Base-by-base conservation (phyloP, 1,140 invertebrate species). In the Drosophila murphyi region DNA sequence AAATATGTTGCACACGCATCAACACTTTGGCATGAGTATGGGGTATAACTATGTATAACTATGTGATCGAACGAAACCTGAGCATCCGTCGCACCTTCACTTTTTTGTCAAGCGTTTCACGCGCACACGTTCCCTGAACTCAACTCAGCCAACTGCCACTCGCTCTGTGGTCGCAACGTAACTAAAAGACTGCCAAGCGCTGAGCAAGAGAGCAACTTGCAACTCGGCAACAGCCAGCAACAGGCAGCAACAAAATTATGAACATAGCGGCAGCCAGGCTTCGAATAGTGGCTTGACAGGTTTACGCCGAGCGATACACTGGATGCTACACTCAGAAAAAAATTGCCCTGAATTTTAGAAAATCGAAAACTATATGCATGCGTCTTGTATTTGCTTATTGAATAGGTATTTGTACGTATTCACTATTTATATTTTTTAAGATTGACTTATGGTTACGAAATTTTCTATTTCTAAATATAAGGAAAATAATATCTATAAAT, bases 111-210 rank as follows among this genome's bases (percentile, higher is more conserved):
- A 69, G 41, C 41, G 45, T 71, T 71, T 63, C n/a, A 63, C 67
- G 45, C 67, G 68, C 45, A 62, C 59, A 54, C 72, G 72, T 75
- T 64, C 55, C 39, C 45, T 20, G 20, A 67, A 54, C 51, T 54
- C 3, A 70, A 55, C 34, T 71, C 48, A 39, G 39, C 67, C 59
- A 71, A 72, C 72, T 56, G 52, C 67, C 60, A 71, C 77, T 80
- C 77, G 81, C 76, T 87, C 80, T 77, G 83, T 76, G 80, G 83
- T 83, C 80, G 76, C 72, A 78, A 76, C 76, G 64, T 72, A 80
- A 87, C 82, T 74, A 75, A 85, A 78, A 74, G 45, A 70, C 28
- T 48, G 47, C 34, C 50, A 35, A 70, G 57, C 62, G 56, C 56
- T 56, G 56, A 34, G 20, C 20, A 20, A 20, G 50, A 68, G 71